A percentile compares a stretch with the other conserved stretches of the same genome.
phyloP scores from a whole-genome alignment of 2,113 vertebrate species.

The Osmerus mordax region DNA sequence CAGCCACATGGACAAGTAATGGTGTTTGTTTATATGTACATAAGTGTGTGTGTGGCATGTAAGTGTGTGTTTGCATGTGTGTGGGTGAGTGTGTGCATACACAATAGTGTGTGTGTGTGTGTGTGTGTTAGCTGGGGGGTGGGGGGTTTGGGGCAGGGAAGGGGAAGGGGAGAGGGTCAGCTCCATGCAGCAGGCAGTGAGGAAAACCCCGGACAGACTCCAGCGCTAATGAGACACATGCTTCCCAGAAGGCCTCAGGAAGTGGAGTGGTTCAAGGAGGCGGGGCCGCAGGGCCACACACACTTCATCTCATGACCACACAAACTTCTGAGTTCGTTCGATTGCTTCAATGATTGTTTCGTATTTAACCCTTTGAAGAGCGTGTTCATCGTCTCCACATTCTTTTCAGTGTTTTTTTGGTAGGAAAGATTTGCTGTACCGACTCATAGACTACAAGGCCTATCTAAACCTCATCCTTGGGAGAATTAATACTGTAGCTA shows the following conservation, averaged over 20 bases:
- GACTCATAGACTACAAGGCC: too few species aligned
- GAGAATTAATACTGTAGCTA: too few species aligned
- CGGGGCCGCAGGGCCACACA: conserved; percentile 22
- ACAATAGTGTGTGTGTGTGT: not conserved
- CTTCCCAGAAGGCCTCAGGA: conserved; percentile 36
- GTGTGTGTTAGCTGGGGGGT: not conserved
- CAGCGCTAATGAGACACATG: conserved; percentile 54
- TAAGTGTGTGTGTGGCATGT: not conserved
- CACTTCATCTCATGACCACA: conserved; percentile 49
- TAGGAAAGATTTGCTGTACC: too few species aligned
- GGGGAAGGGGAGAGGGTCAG: conserved; percentile 15
- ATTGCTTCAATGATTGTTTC: conserved; percentile 40
- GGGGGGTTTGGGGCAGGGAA: not conserved
- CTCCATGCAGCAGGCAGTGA: conserved; percentile 26
- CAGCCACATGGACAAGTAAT: not conserved
- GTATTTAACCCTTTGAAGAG: conserved; percentile 27
- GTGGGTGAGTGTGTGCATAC: not conserved
- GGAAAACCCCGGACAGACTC: conserved; percentile 36
- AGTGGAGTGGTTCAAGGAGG: conserved; percentile 43
- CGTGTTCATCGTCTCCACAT: too few species aligned
- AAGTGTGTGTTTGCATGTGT: not conserved
- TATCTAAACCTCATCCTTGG: too few species aligned
- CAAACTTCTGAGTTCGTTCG: conserved; percentile 49
- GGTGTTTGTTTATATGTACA: not conserved
- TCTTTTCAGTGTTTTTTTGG: too few species aligned